phyloP scores from a whole-genome alignment of 2,113 vertebrate genomes.

The Nymphicus hollandicus region DNA sequence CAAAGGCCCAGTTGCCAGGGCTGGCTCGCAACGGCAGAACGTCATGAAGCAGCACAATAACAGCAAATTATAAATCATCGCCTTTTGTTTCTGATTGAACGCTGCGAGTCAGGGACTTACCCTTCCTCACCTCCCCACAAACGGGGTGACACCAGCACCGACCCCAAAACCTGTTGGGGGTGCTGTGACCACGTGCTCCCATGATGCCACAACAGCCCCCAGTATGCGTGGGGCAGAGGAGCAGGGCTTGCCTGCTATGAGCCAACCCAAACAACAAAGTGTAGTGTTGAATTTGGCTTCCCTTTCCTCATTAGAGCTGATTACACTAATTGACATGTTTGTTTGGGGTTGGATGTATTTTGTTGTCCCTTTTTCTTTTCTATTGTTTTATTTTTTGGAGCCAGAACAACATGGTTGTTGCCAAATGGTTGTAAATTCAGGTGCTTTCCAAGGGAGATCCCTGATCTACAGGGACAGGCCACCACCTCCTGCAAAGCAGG shows the following conservation, averaged over 20 bases:
- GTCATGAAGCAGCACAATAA: conserved; percentile 43
- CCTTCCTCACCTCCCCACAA: not conserved
- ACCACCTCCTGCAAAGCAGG: not conserved
- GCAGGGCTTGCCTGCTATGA: not conserved
- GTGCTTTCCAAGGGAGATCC: not conserved
- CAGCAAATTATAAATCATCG: conserved; percentile 69
- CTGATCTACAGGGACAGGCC: not conserved
- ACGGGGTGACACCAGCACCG: fast-evolving
- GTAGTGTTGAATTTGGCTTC: conserved; percentile 27
- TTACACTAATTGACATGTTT: conserved; percentile 54
- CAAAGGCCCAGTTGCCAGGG: conserved; percentile 34
- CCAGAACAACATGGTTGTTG: not conserved
- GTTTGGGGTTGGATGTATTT: conserved; percentile 28
- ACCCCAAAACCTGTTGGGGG: not conserved
- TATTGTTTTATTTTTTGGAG: not conserved
- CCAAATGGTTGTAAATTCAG: not conserved
- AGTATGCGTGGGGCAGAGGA: fast-evolving
- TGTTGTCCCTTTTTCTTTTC: not conserved
- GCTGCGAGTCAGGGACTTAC: not conserved
- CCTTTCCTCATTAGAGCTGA: conserved; percentile 37
- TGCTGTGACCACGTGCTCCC: fast-evolving
- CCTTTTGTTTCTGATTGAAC: conserved; percentile 64
- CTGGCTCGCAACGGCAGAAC: conserved; percentile 14
- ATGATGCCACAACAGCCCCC: fast-evolving
- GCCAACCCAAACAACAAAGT: not conserved